These are phyloP conservation scores for Rhaphigaster nebulosa DNA, from an alignment of 2,888 invertebrate species.

Conservation along the genomic window DNA sequence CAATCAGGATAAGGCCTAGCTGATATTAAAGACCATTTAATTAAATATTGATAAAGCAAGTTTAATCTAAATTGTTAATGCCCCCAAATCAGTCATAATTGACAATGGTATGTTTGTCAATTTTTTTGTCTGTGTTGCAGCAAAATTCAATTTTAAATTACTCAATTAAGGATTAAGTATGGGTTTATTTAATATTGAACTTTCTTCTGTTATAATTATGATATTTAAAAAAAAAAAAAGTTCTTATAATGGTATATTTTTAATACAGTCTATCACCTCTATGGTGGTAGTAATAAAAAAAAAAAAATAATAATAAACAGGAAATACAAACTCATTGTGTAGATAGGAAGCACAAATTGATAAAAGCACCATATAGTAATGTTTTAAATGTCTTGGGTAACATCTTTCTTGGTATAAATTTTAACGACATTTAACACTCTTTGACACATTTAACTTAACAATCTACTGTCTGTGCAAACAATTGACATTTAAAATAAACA, in stretches of 20 bases:
- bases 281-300: slow-evolving; percentile 17
- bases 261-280: slow-evolving; percentile 29
- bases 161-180: too few species aligned
- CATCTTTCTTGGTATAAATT: slow-evolving; percentile 18
- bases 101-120: too few species aligned
- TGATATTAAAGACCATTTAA: too few species aligned
- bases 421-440: not conserved
- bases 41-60: too few species aligned
- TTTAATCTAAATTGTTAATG: too few species aligned
- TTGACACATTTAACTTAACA: not conserved
- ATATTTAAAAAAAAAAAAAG: not conserved
- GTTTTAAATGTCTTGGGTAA: slow-evolving; percentile 26
- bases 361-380: slow-evolving; percentile 34
- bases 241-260: slow-evolving; percentile 38
- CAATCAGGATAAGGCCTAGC: too few species aligned
- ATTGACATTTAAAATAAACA: slow-evolving; percentile 12
- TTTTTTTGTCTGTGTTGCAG: too few species aligned
- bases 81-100: too few species aligned
- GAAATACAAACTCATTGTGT: slow-evolving; percentile 41
- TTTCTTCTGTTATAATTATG: too few species aligned
- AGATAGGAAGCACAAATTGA: slow-evolving; percentile 32
- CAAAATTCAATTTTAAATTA: too few species aligned
- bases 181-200: too few species aligned
- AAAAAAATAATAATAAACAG: not conserved
- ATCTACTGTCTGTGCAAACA: not conserved